Evolutionary conservation across 2,797 vertebrate species (phyloP).

Genomic region (Epinephelus coioides): DNA sequence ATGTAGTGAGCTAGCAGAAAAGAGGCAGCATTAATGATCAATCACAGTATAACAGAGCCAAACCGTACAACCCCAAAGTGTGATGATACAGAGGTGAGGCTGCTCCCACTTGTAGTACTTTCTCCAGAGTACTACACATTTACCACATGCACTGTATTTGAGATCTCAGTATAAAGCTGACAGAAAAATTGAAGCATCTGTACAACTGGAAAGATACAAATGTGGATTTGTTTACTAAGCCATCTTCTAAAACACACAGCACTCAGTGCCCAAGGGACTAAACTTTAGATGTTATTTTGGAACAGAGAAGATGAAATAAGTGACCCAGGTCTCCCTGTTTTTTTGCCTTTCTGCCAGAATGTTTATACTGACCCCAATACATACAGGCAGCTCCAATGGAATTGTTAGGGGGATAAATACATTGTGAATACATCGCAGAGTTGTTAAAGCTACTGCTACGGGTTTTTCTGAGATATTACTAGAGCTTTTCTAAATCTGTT

Average conservation of each 20-base stretch:
- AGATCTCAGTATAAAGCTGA: conserved; percentile 7
- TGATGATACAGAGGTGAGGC: background rate
- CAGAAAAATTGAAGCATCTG: background rate
- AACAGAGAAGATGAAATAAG: conserved; percentile 31
- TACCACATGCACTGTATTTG: background rate
- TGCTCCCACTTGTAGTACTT: background rate
- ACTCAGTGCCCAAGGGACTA: conserved; percentile 2
- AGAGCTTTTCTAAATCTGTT: conserved; percentile 25
- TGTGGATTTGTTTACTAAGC: conserved; percentile 36
- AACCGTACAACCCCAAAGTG: background rate
- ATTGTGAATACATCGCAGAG: conserved; percentile 14
- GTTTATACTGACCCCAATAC: conserved; percentile 43
- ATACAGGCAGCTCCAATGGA: conserved; percentile 21
- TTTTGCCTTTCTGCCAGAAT: conserved; percentile 25
- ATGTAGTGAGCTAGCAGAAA: background rate
- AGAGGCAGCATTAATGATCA: background rate
- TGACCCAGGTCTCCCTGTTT: conserved; percentile 24
- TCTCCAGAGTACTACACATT: background rate
- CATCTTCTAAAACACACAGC: conserved; percentile 1
- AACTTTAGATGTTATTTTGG: conserved; percentile 27
- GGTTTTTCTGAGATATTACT: conserved; percentile 17
- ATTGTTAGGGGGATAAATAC: conserved; percentile 4
- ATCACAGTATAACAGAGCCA: background rate
- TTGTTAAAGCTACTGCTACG: background rate
- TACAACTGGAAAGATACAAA: background rate